A percentile compares a stretch with the other conserved stretches of the same genome.
These are phyloP conservation scores for Crypturellus tataupa DNA, from an alignment of 2,797 vertebrate species.

Conservation along the genomic window DNA sequence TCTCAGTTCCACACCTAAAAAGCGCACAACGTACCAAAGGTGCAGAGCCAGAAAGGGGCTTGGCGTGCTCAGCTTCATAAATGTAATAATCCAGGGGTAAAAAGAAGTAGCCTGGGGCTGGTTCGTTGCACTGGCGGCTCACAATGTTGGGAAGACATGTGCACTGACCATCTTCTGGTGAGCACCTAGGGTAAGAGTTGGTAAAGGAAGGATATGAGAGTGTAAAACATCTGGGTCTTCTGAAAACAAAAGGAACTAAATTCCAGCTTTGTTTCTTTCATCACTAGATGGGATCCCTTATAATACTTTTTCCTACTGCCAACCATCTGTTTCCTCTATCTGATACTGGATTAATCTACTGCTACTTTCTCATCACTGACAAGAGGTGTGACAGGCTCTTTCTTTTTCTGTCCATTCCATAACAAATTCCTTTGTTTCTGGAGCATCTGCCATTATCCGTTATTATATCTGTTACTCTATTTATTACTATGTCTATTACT, in stretches of 20 bases:
- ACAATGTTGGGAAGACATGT: conserved; percentile 86
- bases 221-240: background rate
- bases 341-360: background rate
- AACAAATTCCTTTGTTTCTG: background rate
- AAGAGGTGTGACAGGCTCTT: background rate
- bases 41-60: conserved; percentile 66
- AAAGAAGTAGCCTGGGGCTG: conserved; percentile 87
- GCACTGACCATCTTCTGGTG: conserved; percentile 84
- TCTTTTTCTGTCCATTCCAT: background rate
- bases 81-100: conserved; percentile 88
- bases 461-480: background rate
- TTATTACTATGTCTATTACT: background rate
- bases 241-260: background rate
- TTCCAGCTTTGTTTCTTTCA: background rate
- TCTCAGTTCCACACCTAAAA: background rate
- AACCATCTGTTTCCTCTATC: background rate
- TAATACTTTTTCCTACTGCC: background rate
- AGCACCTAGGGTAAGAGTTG: conserved; percentile 79
- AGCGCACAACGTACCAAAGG: conserved; percentile 80
- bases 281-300: accelerated
- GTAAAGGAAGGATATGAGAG: background rate
- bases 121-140: conserved; percentile 84
- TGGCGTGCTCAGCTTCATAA: conserved; percentile 89
- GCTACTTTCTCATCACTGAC: background rate
- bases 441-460: background rate